Evolutionary conservation across 2,113 vertebrate genomes (phyloP), one percentile per base, ranked within the genome.

Genomic region (Pomatorhinus ruficollis): DNA sequence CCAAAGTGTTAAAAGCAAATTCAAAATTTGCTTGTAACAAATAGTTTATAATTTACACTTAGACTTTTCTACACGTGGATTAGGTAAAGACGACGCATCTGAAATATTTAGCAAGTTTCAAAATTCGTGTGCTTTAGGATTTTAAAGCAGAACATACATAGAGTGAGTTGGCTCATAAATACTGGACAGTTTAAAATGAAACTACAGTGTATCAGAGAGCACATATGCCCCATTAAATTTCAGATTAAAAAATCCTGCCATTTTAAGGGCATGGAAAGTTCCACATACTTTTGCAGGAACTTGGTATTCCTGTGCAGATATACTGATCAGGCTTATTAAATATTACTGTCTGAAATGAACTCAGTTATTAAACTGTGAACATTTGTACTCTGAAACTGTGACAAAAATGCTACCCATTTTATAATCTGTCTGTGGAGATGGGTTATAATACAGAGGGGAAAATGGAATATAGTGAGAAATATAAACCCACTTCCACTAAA

Each of bases 141-240:
- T 68, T 95, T 89, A 95, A 86, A 83, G 80, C 20, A 94, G 57
- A 84, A 89, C 39, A 76, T 66, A 77, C 37, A 77, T 28, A 65
- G 35, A 88, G 54, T 37, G 93, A 91, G 80, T 59, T 87, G 82
- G 80, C 95, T 97, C 74, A 87, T 90, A 96, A 97, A 95, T 83
- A 85, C n/a, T 52, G 44, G 72, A 68, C 57, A 82, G 31, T 70
- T 96, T 96, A 96, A 97, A 97, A 97, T 79, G 71, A 97, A 98
- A 96, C 86, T 59, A 63, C 47, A 93, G 49, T 90, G 33, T 71
- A 96, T 87, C 83, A 91, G 75, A 84, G 64, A 92, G 57, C 37
- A 72, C 80, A 94, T 50, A 97, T 60, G 66, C 40, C n/a, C 87
- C 68, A 78, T 65, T 90, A 94, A 86, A 90, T 77, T 88, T 95